Evolutionary conservation across 2,888 invertebrate species (phyloP).

Genomic region (Drosophila vallismaia): DNA sequence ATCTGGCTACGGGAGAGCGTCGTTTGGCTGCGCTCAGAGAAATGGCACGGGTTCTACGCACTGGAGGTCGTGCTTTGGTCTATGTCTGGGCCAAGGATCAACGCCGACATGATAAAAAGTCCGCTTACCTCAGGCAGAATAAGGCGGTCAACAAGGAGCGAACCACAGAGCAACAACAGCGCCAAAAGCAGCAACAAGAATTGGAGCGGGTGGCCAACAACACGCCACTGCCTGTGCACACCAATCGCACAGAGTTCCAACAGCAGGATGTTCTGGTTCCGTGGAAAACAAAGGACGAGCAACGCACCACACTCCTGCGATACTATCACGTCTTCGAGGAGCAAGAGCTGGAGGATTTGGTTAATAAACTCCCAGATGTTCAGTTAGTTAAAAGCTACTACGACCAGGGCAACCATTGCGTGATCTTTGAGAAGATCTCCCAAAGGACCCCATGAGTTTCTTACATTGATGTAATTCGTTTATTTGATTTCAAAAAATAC

Average conservation of each 20-base stretch:
- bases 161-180: conserved; percentile 82
- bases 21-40: conserved; percentile 90
- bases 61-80: conserved; percentile 91
- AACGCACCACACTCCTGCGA: conserved; percentile 87
- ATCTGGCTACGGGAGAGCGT: conserved; percentile 93
- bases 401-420: conserved; percentile 99
- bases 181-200: conserved; percentile 62
- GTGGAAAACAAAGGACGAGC: conserved; percentile 90
- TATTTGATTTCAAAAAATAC: conserved; percentile 80
- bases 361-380: conserved; percentile 85
- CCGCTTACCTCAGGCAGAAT: conserved; percentile 89
- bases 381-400: conserved; percentile 90
- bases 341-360: conserved; percentile 90
- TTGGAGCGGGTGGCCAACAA: conserved; percentile 48
- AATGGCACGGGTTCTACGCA: conserved; percentile 89
- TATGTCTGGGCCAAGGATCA: conserved; percentile 99
- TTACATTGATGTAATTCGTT: conserved; percentile 59
- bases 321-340: conserved; percentile 97
- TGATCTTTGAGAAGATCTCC: conserved; percentile 86
- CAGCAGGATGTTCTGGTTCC: conserved; percentile 97
- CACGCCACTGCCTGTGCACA: conserved; percentile 89
- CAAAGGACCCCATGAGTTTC: conserved; percentile 63
- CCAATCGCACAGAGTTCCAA: conserved; percentile 94
- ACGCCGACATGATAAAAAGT: conserved; percentile 87
- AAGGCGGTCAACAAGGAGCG: conserved; percentile 84